Base-by-base conservation (phyloP, 2,888 invertebrate genomes). In the Ectemnius continuus region DNA sequence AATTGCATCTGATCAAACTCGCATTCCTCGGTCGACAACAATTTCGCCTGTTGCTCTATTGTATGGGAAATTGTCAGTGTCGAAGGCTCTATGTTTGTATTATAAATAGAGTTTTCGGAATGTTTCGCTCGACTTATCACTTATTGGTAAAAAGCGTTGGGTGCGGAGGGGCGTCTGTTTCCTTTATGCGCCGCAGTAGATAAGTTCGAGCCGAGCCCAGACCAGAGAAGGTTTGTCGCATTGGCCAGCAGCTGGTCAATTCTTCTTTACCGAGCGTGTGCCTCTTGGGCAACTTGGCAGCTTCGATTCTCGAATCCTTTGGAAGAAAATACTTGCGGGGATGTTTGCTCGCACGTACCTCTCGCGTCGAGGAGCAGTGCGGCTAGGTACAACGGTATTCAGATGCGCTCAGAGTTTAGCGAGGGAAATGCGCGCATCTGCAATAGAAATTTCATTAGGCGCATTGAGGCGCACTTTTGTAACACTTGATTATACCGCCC, bases 231-330 rank as follows among this genome's bases (percentile, higher is more conserved):
- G 1, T 13, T 6, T 0, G 52, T 18, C 2, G 16, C 8, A 52
- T 13, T 11, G 6, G 14, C 36, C 36, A 36, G 36, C 36, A 8
- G 36, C 11, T 14, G n/a, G 52, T 52, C 11, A 16, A 4, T 16
- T 16, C 52, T 52, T 11, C 52, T 52, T 52, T 52, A 52, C 52
- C 52, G 52, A 52, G 14, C 52, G 52, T 4, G 14, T 11, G 58
- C 59, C n/a, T 14, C 1, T 52, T 13, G 16, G 52, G 52, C 52
- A 4, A 52, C 52, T 52, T 11, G n/a, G 4, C 14, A 11, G 14
- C 52, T 52, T 52, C 52, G 52, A 52, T 52, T 52, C 52, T 52
- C 13, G 52, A 52, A 52, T 52, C 52, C 52, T n/a, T 52, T 52
- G 4, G 52, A 16, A 14, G 52, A 3, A 52, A 52, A 52, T 52